Conservation (phyloP, 92 coral and sea anemone species). For the Siderastrea radians region DNA sequence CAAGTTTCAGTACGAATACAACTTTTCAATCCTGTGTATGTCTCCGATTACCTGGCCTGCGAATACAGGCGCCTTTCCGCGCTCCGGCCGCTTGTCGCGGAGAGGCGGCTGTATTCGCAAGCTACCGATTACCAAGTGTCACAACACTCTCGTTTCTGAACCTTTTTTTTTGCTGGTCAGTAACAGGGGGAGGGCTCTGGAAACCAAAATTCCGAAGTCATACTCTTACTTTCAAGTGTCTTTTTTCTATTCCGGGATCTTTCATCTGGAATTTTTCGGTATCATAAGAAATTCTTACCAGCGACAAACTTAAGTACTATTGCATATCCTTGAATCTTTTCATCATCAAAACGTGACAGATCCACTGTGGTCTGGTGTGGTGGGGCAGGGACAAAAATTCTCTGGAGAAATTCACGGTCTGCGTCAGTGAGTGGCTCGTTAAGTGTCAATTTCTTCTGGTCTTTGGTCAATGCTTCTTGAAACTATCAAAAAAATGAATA, state of each 20-base stretch:
- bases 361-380: background rate
- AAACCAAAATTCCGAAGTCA: background rate
- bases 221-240: no score
- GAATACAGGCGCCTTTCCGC: no score
- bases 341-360: background rate
- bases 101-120: no score
- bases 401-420: background rate
- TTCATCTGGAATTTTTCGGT: background rate
- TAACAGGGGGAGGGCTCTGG: no score
- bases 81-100: no score
- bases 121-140: no score
- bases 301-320: background rate
- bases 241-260: no score
- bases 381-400: background rate
- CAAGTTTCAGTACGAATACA: no score
- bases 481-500: background rate
- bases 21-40: no score
- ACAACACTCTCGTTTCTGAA: no score
- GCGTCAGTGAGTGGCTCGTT: background rate
- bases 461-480: background rate
- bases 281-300: background rate
- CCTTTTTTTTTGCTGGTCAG: no score
- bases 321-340: conserved; percentile 31
- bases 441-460: background rate
- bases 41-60: no score